Conservation (phyloP, 1,140 invertebrate species). For the Sitobion miscanthi region DNA sequence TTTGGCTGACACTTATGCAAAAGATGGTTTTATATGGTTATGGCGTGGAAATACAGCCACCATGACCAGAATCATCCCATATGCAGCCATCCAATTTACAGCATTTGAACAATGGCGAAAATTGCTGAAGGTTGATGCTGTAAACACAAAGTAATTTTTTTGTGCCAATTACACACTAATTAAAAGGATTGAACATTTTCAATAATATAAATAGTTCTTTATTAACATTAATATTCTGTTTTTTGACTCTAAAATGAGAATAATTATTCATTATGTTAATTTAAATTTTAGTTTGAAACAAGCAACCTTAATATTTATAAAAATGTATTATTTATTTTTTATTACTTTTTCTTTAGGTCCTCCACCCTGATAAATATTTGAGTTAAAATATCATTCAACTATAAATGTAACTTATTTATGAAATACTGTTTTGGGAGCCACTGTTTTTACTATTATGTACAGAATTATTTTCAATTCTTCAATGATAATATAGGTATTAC, state of each 20-base stretch:
- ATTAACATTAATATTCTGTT: not conserved
- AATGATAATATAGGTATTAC: not conserved
- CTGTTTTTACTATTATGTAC: not conserved
- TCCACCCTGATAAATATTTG: not conserved
- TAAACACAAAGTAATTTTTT: constrained; percentile 37
- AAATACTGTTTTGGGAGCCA: not conserved
- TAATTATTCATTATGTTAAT: not conserved
- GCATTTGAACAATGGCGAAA: constrained; percentile 96
- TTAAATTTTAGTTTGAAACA: not conserved
- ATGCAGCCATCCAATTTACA: constrained; percentile 96
- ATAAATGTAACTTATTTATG: not conserved
- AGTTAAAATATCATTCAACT: not conserved
- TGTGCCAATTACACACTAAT: not conserved
- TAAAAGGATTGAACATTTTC: not conserved
- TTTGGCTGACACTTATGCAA: constrained; percentile 72
- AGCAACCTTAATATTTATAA: not conserved
- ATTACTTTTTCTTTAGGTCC: not conserved
- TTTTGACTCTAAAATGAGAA: not conserved
- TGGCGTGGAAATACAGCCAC: constrained; percentile 98
- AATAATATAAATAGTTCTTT: not conserved
- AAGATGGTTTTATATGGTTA: constrained; percentile 81
- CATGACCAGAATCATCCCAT: constrained; percentile 95
- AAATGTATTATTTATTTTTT: not conserved
- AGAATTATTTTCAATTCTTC: not conserved
- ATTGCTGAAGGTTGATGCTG: constrained; percentile 73